These are phyloP conservation scores for Nymphalis io DNA, from an alignment of 1,140 invertebrate species.

Conservation along the genomic window DNA sequence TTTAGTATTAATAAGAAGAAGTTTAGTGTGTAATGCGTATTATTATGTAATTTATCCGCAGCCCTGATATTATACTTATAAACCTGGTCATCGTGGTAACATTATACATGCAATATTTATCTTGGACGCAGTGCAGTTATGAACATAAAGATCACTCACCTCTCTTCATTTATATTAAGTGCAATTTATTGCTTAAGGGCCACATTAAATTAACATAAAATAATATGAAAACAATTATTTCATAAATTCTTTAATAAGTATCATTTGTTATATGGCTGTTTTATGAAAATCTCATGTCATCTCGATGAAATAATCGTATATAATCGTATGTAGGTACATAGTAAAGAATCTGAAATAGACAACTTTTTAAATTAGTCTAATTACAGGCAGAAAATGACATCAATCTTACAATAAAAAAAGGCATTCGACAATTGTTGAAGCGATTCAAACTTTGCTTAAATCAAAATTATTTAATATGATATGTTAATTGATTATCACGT, in stretches of 20 bases:
- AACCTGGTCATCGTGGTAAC: constrained; percentile 13
- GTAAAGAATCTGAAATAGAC: too few relatives aligned
- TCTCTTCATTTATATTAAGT: constrained; percentile 15
- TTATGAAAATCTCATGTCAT: background rate
- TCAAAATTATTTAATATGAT: too few relatives aligned
- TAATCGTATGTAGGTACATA: too few relatives aligned
- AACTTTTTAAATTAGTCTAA: too few relatives aligned
- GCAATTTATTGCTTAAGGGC: constrained; percentile 13
- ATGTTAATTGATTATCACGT: too few relatives aligned
- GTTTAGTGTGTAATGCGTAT: background rate
- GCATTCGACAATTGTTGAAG: too few relatives aligned
- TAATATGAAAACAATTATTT: constrained; percentile 17
- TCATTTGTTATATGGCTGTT: constrained; percentile 1
- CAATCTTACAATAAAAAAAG: too few relatives aligned
- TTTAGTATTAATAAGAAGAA: constrained; percentile 2
- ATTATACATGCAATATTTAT: constrained; percentile 24
- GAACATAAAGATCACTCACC: constrained; percentile 21
- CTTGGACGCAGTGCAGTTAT: constrained; percentile 14
- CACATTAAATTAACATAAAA: constrained; percentile 16
- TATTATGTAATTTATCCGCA: constrained; percentile 1
- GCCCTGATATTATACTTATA: constrained; percentile 1
- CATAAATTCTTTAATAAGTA: constrained; percentile 12
- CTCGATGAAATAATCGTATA: too few relatives aligned
- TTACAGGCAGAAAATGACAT: too few relatives aligned
- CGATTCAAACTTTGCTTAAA: too few relatives aligned